These are phyloP conservation scores for Saxicola maurus DNA, from an alignment of 2,797 vertebrate species.

Conservation along the genomic window DNA sequence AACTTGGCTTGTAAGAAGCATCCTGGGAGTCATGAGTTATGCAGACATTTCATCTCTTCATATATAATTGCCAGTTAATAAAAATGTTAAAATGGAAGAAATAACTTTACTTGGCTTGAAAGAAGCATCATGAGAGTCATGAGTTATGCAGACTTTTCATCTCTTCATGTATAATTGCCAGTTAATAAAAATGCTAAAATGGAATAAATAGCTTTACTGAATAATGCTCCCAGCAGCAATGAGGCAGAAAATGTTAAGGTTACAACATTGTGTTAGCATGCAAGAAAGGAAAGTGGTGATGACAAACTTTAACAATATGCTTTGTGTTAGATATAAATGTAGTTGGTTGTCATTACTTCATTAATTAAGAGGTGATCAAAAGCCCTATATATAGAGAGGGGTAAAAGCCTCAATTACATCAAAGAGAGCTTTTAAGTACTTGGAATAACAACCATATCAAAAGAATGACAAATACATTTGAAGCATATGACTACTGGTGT, in stretches of 20 bases:
- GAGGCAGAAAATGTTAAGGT: neutral
- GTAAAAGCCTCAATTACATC: neutral
- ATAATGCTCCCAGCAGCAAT: neutral
- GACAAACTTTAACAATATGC: neutral
- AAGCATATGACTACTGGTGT: neutral
- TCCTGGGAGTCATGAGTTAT: neutral
- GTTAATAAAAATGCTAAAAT: neutral
- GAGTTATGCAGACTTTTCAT: neutral
- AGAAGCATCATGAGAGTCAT: neutral
- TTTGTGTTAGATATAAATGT: neutral
- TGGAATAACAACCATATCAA: neutral
- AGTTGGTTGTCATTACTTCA: neutral
- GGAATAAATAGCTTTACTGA: neutral
- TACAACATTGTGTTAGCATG: neutral
- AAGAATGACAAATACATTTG: neutral
- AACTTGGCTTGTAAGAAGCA: neutral
- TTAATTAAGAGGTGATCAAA: neutral
- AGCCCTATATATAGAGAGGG: neutral
- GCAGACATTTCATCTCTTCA: neutral
- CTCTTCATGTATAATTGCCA: neutral
- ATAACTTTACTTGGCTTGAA: neutral
- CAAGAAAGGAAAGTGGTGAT: neutral
- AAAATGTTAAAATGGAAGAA: neutral
- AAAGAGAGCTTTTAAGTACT: neutral
- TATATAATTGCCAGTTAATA: neutral